phyloP scores from a whole-genome alignment of 2,113 vertebrate genomes.

The Zapornia atra region DNA sequence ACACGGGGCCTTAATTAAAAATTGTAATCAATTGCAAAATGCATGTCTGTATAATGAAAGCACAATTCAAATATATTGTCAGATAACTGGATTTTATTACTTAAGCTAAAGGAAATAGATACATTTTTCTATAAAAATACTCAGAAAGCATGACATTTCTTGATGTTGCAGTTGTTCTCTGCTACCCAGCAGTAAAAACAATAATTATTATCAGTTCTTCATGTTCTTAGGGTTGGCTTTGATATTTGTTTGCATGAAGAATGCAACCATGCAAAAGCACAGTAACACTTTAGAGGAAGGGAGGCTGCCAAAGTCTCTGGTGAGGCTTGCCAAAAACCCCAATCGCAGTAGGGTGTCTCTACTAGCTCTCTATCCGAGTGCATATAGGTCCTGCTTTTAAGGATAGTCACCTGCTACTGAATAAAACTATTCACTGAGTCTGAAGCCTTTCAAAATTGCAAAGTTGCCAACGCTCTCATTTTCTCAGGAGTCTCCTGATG shows the following conservation, averaged over 20 bases:
- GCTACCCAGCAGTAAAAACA: conserved; percentile 40
- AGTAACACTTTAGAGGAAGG: conserved; percentile 36
- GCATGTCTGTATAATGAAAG: not conserved
- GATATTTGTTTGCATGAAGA: conserved; percentile 45
- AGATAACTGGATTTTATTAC: not conserved
- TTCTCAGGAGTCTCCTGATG: not conserved
- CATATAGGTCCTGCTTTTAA: conserved; percentile 7
- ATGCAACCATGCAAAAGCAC: conserved; percentile 34
- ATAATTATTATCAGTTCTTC: conserved; percentile 40
- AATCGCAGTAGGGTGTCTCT: conserved; percentile 23
- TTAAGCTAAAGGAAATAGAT: not conserved
- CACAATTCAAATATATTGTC: not conserved
- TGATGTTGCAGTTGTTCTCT: not conserved
- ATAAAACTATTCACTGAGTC: conserved; percentile 35
- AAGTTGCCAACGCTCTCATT: not conserved
- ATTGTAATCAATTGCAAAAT: not conserved
- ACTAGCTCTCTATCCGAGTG: not conserved
- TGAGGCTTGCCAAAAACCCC: not conserved
- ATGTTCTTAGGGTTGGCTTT: conserved; percentile 31
- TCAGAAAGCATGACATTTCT: not conserved
- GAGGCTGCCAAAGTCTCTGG: conserved; percentile 39
- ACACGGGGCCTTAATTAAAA: conserved; percentile 26
- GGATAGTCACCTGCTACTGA: conserved; percentile 43
- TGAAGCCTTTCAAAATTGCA: not conserved
- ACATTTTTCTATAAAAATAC: not conserved